phyloP scores from a whole-genome alignment of 64 coral and sea anemone species.

The Anthopleura sola region DNA sequence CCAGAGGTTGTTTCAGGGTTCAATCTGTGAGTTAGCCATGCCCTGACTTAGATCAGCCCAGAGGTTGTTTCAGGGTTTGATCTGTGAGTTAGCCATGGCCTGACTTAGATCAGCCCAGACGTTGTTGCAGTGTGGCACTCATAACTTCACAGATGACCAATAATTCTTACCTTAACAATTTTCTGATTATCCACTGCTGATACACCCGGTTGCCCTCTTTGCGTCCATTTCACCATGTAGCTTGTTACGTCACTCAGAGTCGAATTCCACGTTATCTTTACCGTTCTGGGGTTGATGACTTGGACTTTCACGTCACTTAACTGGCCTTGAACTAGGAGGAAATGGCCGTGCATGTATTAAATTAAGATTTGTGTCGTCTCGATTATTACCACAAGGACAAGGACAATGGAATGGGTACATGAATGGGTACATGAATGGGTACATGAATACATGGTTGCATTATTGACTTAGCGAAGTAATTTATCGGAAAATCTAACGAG shows the following conservation, averaged over 20 bases:
- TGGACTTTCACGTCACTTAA: conserved; percentile 38
- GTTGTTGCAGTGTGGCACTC: no score
- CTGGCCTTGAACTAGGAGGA: conserved; percentile 26
- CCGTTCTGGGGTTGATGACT: conserved; percentile 46
- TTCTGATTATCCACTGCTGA: conserved; percentile 56
- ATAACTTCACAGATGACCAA: no score
- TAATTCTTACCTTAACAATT: conserved; percentile 32
- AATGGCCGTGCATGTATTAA: neutral
- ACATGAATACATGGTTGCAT: no score
- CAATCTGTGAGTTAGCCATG: neutral
- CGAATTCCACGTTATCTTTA: conserved; percentile 63
- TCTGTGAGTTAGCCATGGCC: neutral
- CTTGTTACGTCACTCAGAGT: conserved; percentile 18
- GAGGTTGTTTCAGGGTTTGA: neutral
- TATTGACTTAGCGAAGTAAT: no score
- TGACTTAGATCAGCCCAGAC: no score
- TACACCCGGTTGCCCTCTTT: conserved; percentile 34
- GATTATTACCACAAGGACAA: no score
- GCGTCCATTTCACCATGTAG: conserved; percentile 81
- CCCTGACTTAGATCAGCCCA: no score
- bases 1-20: neutral
- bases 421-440: no score
- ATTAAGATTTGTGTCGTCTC: neutral
- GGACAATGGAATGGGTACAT: no score
- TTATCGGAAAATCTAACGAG: no score